Base-by-base conservation (phyloP, 1,140 invertebrate species). In the Tetragonula clypearis region DNA sequence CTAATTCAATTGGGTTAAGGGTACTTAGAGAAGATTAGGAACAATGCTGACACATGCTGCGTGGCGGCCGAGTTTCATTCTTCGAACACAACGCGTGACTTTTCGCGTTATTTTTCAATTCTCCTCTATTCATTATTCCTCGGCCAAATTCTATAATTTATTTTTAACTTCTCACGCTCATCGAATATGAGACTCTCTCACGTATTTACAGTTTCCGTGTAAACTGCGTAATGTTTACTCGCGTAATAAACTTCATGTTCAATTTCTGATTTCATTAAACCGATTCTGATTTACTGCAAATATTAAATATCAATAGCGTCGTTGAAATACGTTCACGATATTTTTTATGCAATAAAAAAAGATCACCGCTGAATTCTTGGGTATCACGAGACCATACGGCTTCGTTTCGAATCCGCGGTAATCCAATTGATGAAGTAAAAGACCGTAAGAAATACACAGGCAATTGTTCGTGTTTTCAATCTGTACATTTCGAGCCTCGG, bases 1-100 rank as follows among this genome's bases (percentile, higher is more conserved):
- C 80, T 94, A 94, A 94, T 94, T 94, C 92, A 94, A 94, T 94
- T 94, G 93, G 93, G 93, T 94, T 94, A 94, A 94, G 92, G 94
- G 90, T 94, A 92, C 90, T 94, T 93, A 93, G 87, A 83, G 88
- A 83, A 92, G 94, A 94, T 94, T 94, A 93, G 91, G 93, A 93
- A 88, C 94, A 93, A 90, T 92, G 91, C 92, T 94, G 93, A 93
- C 93, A 93, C 92, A 93, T 86, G 85, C 87, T 69, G 72, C 82
- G 58, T 88, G 81, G 74, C 82, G 75, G 60, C 82, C 53, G 65
- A 74, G 71, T 69, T 85, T 80, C 84, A 60, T 58, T 81, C 71
- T 66, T 58, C 30, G n/a, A 26, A 30, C 77, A 8, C 23, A 23
- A 21, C 53, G 58, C 30, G 58, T 68, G 62, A 86, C 73, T 66